Evolutionary conservation across 2,888 invertebrate genomes (phyloP).

Genomic region (Esperia sulphurella): DNA sequence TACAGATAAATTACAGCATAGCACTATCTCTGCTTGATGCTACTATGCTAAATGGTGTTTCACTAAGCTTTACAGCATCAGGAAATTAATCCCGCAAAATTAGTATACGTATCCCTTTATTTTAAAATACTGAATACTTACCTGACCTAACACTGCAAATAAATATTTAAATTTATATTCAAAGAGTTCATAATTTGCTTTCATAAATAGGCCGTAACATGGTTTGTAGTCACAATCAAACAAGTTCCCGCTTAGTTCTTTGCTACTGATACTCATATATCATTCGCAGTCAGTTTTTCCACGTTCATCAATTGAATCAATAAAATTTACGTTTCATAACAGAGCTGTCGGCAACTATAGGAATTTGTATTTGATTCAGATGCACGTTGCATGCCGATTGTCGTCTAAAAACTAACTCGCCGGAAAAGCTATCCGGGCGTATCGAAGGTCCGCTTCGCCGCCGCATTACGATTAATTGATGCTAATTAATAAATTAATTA

Average conservation of each 20-base stretch:
- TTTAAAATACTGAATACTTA: too few relatives aligned
- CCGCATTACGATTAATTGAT: slow-evolving; percentile 68
- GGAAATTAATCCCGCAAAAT: too few relatives aligned
- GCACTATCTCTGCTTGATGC: too few relatives aligned
- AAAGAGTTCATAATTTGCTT: slow-evolving; percentile 29
- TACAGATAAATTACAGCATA: too few relatives aligned
- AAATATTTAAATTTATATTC: slow-evolving; percentile 55
- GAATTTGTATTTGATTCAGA: slow-evolving; percentile 41
- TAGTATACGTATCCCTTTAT: too few relatives aligned
- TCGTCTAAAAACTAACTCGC: slow-evolving; percentile 49
- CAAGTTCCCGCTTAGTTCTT: slow-evolving; percentile 35
- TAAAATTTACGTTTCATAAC: slow-evolving; percentile 27
- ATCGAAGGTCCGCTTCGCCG: slow-evolving; percentile 45
- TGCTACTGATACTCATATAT: slow-evolving; percentile 17
- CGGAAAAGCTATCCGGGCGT: slow-evolving; percentile 61
- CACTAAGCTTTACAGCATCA: too few relatives aligned
- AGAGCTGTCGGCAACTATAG: slow-evolving; percentile 41
- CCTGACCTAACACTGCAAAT: too few relatives aligned
- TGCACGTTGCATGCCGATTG: slow-evolving; percentile 45
- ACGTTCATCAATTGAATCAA: slow-evolving; percentile 9
- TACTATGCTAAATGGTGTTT: too few relatives aligned
- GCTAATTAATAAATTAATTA: slow-evolving; percentile 77
- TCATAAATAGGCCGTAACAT: slow-evolving; percentile 27
- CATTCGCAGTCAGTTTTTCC: slow-evolving; percentile 34
- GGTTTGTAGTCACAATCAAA: slow-evolving; percentile 44